Percentiles rank a stretch among this genome's conserved stretches.
Conservation (phyloP, 2,888 invertebrate genomes). For the Creontiades dilutus region DNA sequence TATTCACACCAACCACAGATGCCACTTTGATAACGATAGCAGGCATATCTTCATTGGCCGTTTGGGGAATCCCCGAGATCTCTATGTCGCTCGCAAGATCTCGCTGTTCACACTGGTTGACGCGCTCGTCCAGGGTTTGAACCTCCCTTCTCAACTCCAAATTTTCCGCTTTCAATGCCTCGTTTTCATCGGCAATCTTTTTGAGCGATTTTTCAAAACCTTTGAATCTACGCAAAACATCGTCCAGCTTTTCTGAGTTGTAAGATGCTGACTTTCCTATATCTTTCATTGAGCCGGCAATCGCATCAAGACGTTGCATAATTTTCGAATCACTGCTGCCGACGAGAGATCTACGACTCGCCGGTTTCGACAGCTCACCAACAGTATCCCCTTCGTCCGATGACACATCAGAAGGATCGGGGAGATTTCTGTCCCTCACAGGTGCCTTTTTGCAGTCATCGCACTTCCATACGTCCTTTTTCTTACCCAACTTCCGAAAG, state of each 20-base stretch:
- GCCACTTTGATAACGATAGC: background rate
- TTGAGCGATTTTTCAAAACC: background rate
- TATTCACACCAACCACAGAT: background rate
- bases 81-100: background rate
- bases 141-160: background rate
- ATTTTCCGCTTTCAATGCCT: background rate
- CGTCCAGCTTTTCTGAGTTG: background rate
- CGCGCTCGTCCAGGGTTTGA: background rate
- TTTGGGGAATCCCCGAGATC: background rate
- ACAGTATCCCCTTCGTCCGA: background rate
- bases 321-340: background rate
- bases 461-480: background rate
- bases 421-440: background rate
- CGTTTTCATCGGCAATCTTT: background rate
- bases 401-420: background rate
- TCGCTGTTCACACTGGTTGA: background rate
- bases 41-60: conserved; percentile 10
- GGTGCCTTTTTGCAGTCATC: background rate
- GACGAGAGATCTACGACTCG: background rate
- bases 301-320: background rate
- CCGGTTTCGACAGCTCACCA: background rate
- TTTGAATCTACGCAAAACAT: background rate
- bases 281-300: background rate
- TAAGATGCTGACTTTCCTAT: background rate
- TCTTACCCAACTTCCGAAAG: background rate